Conservation (phyloP, 2,113 vertebrate species). For the Chunga burmeisteri region DNA sequence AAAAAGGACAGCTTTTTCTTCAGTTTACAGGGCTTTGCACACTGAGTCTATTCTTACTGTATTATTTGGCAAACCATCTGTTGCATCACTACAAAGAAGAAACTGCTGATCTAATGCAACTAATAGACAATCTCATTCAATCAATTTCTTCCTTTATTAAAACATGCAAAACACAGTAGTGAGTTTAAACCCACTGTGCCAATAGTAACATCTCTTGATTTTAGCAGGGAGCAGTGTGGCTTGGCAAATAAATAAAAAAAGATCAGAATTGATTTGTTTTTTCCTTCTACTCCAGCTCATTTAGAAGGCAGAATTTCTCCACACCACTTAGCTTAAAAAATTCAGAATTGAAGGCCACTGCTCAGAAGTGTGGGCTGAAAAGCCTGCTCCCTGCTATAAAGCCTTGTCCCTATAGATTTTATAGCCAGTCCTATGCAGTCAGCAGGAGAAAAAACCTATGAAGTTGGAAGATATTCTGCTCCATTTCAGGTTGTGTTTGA, state of each 20-base stretch:
- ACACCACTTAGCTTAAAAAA: neutral
- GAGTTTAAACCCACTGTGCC: constrained; percentile 30
- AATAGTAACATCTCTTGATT: constrained; percentile 45
- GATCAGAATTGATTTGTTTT: constrained; percentile 14
- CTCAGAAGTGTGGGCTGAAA: neutral
- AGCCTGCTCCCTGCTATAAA: neutral
- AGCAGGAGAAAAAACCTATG: neutral
- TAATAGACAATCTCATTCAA: constrained; percentile 11
- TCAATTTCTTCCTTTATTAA: constrained; percentile 52
- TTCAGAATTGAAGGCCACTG: neutral
- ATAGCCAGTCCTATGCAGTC: neutral
- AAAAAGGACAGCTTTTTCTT: neutral
- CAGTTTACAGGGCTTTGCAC: neutral
- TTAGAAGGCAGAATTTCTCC: constrained; percentile 8
- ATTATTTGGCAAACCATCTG: neutral
- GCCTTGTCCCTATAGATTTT: neutral
- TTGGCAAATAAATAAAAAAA: constrained; percentile 34
- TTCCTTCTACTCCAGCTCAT: neutral
- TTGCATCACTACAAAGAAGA: constrained; percentile 31
- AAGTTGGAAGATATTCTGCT: neutral
- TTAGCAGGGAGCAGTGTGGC: constrained; percentile 33
- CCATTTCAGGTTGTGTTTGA: constrained; percentile 9
- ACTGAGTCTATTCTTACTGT: neutral
- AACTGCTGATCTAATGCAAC: constrained; percentile 32
- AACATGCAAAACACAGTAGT: constrained; percentile 11